Percentiles rank a stretch among this genome's conserved stretches.
Conservation (phyloP, 2,797 vertebrate genomes). For the Pristis pectinata region DNA sequence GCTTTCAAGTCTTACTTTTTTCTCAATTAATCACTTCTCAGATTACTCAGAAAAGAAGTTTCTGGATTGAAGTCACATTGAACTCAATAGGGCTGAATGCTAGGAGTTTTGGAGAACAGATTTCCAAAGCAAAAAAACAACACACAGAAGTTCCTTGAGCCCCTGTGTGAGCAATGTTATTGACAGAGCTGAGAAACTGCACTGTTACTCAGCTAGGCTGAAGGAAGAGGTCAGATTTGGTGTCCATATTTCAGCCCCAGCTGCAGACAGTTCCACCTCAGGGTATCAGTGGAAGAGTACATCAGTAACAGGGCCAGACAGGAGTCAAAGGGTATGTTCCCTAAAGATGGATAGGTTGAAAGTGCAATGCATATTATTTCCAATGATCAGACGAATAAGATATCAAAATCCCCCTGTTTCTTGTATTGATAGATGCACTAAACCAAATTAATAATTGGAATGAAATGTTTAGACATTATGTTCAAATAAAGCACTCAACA, state of each 20-base stretch:
- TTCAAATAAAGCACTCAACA: neutral
- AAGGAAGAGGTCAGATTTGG: neutral
- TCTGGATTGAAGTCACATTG: neutral
- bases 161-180: neutral
- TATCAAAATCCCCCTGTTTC: neutral
- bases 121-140: too few species aligned
- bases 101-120: too few species aligned
- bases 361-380: neutral
- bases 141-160: neutral
- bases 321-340: neutral
- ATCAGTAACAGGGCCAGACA: neutral
- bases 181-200: neutral
- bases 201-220: neutral
- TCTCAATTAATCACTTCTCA: neutral
- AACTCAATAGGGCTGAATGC: neutral
- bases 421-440: neutral
- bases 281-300: neutral
- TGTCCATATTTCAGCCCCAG: neutral
- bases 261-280: neutral
- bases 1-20: neutral
- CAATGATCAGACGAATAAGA: neutral
- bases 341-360: neutral
- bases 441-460: neutral
- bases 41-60: neutral
- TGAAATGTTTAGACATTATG: neutral